Evolutionary conservation across 2,113 vertebrate species (phyloP).

Genomic region (Pseudolaguvia tuberculata): DNA sequence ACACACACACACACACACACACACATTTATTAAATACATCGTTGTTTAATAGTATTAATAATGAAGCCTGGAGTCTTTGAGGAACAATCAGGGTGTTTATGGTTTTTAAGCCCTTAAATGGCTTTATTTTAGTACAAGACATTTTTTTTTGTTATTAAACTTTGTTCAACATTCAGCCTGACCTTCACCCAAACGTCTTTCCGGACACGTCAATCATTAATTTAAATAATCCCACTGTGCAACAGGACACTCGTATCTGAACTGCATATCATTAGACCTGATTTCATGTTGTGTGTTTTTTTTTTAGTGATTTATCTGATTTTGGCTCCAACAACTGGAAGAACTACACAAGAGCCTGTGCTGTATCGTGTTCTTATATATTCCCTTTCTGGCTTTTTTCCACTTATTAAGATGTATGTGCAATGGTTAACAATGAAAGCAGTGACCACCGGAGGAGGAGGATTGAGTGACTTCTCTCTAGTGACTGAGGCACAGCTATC

Average conservation of each 20-base stretch:
- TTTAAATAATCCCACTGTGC: not conserved
- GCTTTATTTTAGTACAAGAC: not conserved
- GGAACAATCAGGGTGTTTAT: no score
- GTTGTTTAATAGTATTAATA: not conserved
- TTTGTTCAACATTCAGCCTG: not conserved
- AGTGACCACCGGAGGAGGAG: slow-evolving; percentile 66
- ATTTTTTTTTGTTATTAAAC: not conserved
- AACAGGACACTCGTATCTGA: not conserved
- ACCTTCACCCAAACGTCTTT: not conserved
- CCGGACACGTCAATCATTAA: not conserved
- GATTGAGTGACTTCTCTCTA: slow-evolving; percentile 65
- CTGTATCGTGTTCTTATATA: slow-evolving; percentile 15
- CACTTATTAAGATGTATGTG: slow-evolving; percentile 57
- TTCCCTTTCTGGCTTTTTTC: slow-evolving; percentile 21
- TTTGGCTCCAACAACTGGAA: slow-evolving; percentile 14
- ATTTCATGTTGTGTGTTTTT: not conserved
- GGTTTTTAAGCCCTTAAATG: not conserved
- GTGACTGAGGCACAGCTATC: slow-evolving; percentile 57
- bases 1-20: not conserved
- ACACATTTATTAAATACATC: not conserved
- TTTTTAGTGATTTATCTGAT: slow-evolving; percentile 5
- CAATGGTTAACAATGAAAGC: slow-evolving; percentile 64
- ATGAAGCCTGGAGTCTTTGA: not conserved
- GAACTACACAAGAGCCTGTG: slow-evolving; percentile 8
- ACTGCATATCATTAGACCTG: not conserved